Evolutionary conservation across 2,888 invertebrate genomes (phyloP), one percentile per base, ranked within the genome.

Genomic region (Electrophaes corylata): DNA sequence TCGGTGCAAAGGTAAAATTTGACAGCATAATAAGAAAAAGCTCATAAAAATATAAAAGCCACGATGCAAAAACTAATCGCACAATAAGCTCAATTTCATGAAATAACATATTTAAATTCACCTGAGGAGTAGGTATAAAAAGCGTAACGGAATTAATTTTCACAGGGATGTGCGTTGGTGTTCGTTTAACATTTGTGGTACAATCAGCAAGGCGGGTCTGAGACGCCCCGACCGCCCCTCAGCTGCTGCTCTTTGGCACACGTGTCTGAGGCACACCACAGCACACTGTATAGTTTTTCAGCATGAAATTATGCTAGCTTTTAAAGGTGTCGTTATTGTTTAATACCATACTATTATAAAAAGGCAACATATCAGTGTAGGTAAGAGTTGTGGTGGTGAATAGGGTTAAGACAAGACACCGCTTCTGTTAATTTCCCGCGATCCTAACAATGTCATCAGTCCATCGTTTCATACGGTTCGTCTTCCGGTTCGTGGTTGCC

Each of bases 121-220:
- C 47, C 41, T 44, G 11, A 14, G 29, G 45, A 40, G 19, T 16
- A 23, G 3, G 20, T 23, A 41, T 40, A 55, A 55, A 48, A 55
- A 55, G 31, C 72, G 66, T 72, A 63, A 65, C 69, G 62, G 69
- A 73, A 65, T 65, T 40, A 62, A 67, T 72, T 70, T 66, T 62
- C 62, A 66, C 64, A 66, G 71, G 69, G 66, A 57, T 62, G 64
- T 67, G 68, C 65, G 66, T 69, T 72, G 65, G 67, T 58, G 65
- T 69, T 67, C 57, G 64, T 68, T 67, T 60, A 37, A 56, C 50
- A 39, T 49, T 20, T 39, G 48, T 57, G 64, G 68, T 67, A 75
- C 79, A 81, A 86, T 79, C 73, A 70, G 58, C 69, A 63, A 86
- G 86, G 85, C 88, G 87, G 82, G 68, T 44, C 74, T 20, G 74